Conservation (phyloP, 2,888 invertebrate genomes). For the Chromoteleia sp. region DNA sequence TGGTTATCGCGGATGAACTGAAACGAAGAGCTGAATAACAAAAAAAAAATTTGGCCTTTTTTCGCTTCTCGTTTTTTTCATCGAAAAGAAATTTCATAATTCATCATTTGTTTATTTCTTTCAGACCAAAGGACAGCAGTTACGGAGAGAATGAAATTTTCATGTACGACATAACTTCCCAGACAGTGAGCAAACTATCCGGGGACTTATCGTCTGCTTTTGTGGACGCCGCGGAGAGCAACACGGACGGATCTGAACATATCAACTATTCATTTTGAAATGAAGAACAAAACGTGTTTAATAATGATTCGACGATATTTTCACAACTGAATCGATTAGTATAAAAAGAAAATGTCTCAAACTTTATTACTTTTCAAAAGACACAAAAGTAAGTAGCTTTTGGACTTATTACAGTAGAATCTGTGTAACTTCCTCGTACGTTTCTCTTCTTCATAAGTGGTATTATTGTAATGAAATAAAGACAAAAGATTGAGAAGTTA, state of each 20-base stretch:
- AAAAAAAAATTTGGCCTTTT: too few species aligned
- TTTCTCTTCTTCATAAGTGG: neutral
- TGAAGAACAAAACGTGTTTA: constrained; percentile 7
- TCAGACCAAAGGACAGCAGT: constrained; percentile 84
- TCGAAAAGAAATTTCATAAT: too few species aligned
- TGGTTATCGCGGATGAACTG: neutral
- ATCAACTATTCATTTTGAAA: constrained; percentile 73
- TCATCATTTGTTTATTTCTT: constrained; percentile 69
- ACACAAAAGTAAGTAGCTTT: neutral
- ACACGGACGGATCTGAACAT: constrained; percentile 86
- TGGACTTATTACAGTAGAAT: too few species aligned
- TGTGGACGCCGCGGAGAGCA: constrained; percentile 94
- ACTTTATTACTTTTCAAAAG: neutral
- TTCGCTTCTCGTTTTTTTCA: too few species aligned
- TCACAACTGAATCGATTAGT: constrained; percentile 4
- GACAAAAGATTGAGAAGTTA: neutral
- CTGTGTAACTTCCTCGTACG: too few species aligned
- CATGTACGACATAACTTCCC: constrained; percentile 93
- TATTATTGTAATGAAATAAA: constrained; percentile 4
- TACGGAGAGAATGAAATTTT: constrained; percentile 91
- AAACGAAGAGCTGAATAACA: neutral
- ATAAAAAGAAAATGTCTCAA: neutral
- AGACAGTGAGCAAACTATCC: constrained; percentile 90
- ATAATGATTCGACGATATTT: neutral
- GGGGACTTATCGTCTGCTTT: constrained; percentile 94